A percentile compares a stretch with the other conserved stretches of the same genome.
phyloP scores from a whole-genome alignment of 2,888 invertebrate species.

The Meandrusa payeni region DNA sequence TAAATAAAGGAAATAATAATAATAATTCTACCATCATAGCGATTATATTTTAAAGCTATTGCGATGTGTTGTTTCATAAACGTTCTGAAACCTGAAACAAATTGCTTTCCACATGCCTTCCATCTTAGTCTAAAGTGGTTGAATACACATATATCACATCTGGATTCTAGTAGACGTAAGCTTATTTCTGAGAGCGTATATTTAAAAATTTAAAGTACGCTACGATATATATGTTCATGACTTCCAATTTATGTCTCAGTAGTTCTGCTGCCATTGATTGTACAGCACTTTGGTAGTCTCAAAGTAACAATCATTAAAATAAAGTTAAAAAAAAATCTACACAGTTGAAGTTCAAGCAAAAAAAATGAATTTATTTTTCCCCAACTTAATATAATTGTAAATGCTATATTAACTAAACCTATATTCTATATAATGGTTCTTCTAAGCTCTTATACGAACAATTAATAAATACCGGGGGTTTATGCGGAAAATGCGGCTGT shows the following conservation, averaged over 20 bases:
- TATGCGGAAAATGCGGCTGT: conserved; percentile 15
- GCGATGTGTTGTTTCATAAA: conserved; percentile 1
- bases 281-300: no score
- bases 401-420: background rate
- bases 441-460: conserved; percentile 9
- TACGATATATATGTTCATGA: no score
- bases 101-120: conserved; percentile 8
- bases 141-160: conserved; percentile 2
- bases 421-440: conserved; percentile 2
- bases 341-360: no score
- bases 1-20: no score
- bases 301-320: no score
- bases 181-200: background rate
- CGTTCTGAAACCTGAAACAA: conserved; percentile 9
- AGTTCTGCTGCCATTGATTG: no score
- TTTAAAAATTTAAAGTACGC: no score
- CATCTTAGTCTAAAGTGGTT: conserved; percentile 9
- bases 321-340: no score
- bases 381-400: background rate
- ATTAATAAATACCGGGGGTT: conserved; percentile 10
- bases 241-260: no score
- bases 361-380: no score
- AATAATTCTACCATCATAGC: no score
- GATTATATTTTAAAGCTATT: no score
- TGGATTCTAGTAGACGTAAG: background rate